Base-by-base conservation (phyloP, 2,113 vertebrate genomes). In the Scartelaos histophorus region DNA sequence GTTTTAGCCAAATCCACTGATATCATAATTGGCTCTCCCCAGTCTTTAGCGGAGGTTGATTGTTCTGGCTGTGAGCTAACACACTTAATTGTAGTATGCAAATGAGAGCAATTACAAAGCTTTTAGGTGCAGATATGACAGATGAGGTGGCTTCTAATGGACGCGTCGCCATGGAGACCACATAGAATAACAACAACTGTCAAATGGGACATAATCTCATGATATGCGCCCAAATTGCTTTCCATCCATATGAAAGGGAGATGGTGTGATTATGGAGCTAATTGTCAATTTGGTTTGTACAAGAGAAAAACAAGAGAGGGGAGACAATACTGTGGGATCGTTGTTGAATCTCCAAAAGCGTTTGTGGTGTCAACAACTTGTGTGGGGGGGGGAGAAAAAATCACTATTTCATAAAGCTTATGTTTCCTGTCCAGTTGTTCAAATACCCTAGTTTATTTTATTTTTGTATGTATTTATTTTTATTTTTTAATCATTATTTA, bases 21-120 rank as follows among this genome's bases (percentile, higher is more conserved):
- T 91, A 92, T 90, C 91, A 93, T 93, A 92, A 93, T 93, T 90
- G 89, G 90, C 84, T 86, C 89, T 89, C 89, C 87, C 82, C 85
- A 87, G 85, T 93, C 89, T 87, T 93, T 86, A 92, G 90, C 89
- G 94, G 94, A 96, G 95, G 96, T 96, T 97, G 96, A 96, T 97
- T 97, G 95, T 95, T 97, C 96, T 97, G 95, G 95, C 97, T 96
- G 95, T 95, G 96, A 98, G 97, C 96, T 97, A 96, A 97, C 95
- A 96, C 96, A 96, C 95, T 96, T 99, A 99, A 98, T 99, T 99
- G 97, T 97, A 95, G 94, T 98, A 99, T 99, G 98, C 96, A 99
- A 99, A 99, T 98, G 96, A 98, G 96, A 98, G 97, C 96, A 98
- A 99, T 98, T 98, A 99, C 96, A 97, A 98, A 97, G 96, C 97